Evolutionary conservation across 2,888 invertebrate species (phyloP).

Genomic region (Drosophila mimica): DNA sequence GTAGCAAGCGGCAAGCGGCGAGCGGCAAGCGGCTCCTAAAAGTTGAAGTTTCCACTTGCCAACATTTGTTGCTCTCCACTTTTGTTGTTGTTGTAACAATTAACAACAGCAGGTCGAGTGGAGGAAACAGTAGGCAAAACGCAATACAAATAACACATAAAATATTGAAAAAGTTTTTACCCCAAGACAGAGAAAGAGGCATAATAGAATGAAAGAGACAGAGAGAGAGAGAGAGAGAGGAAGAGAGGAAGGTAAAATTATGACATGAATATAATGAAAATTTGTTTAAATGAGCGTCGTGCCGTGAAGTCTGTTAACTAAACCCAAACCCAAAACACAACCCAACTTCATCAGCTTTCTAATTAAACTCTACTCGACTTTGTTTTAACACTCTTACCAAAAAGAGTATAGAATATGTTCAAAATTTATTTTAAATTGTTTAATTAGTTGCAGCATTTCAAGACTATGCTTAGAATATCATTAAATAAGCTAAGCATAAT

Average conservation of each 20-base stretch:
- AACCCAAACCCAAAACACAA: slow-evolving; percentile 6
- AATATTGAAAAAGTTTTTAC: slow-evolving; percentile 75
- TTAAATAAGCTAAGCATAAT: background rate
- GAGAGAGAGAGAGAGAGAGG: background rate
- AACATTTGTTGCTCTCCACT: slow-evolving; percentile 37
- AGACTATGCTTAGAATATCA: background rate
- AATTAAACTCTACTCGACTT: slow-evolving; percentile 4
- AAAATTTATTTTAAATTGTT: background rate
- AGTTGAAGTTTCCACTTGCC: slow-evolving; percentile 61
- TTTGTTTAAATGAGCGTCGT: slow-evolving; percentile 66
- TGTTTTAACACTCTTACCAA: slow-evolving; percentile 29
- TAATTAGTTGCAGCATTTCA: background rate
- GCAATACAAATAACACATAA: slow-evolving; percentile 76
- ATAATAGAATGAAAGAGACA: background rate
- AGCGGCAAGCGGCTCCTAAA: slow-evolving; percentile 13
- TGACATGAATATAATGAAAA: slow-evolving; percentile 74
- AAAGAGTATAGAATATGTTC: background rate
- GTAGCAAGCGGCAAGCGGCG: slow-evolving; percentile 27
- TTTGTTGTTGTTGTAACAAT: slow-evolving; percentile 69
- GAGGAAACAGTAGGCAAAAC: slow-evolving; percentile 57
- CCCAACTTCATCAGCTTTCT: background rate
- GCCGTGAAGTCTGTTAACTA: slow-evolving; percentile 26
- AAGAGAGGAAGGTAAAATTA: slow-evolving; percentile 20
- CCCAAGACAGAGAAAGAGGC: slow-evolving; percentile 23
- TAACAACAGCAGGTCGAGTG: slow-evolving; percentile 65